Conservation (phyloP, 2,113 vertebrate species). For the Tupaia chinensis region DNA sequence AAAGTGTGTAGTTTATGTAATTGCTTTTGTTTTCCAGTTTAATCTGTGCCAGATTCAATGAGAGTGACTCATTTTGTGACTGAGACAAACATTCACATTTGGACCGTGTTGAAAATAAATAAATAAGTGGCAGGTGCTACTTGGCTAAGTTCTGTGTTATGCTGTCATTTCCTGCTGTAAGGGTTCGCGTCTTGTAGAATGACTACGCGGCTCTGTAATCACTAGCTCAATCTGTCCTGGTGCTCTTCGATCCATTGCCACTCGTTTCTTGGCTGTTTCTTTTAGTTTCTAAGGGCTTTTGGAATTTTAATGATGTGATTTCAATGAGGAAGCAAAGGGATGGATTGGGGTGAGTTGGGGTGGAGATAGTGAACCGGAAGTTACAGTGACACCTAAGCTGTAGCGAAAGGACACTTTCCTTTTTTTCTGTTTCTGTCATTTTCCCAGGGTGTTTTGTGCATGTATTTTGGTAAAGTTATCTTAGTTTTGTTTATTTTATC, state of each 20-base stretch:
- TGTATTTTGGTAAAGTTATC: not conserved
- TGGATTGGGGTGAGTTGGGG: not conserved
- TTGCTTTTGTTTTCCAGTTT: slow-evolving; percentile 88
- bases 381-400: not conserved
- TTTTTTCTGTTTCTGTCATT: not conserved
- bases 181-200: not conserved
- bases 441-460: not conserved
- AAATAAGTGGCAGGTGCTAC: slow-evolving; percentile 88
- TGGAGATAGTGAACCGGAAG: not conserved
- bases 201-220: not conserved
- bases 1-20: slow-evolving; percentile 89
- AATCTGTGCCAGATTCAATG: slow-evolving; percentile 86
- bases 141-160: slow-evolving; percentile 78
- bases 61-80: slow-evolving; percentile 88
- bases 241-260: not conserved
- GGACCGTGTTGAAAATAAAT: slow-evolving; percentile 84
- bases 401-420: not conserved
- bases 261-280: not conserved
- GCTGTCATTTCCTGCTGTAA: slow-evolving; percentile 78
- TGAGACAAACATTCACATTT: slow-evolving; percentile 88
- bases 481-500: not conserved
- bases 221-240: fast-evolving
- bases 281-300: slow-evolving; percentile 33
- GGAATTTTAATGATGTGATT: not conserved
- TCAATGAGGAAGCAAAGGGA: not conserved